Percentiles rank a stretch among this genome's conserved stretches.
phyloP scores from a whole-genome alignment of 2,797 vertebrate species.

The Eremophila alpestris region DNA sequence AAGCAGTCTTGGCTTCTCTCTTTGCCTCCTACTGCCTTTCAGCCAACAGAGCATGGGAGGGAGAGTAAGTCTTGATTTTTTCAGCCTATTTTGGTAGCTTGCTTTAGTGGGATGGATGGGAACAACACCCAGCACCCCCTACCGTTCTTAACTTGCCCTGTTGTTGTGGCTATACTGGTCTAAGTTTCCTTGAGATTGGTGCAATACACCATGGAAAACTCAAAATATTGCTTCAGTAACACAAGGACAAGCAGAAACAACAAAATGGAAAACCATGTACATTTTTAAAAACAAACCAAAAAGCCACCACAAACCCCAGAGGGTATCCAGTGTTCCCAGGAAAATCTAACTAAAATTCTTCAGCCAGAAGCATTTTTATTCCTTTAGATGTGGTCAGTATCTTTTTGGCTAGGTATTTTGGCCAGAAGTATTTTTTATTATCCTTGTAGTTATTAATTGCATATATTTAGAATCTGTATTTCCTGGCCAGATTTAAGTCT shows the following conservation, averaged over 20 bases:
- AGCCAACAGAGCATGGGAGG: neutral
- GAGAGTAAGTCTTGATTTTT: neutral
- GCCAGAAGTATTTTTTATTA: neutral
- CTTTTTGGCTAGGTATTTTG: neutral
- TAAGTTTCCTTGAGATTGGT: neutral
- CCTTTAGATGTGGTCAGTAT: neutral
- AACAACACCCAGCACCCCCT: neutral
- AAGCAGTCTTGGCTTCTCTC: neutral
- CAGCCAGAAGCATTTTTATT: neutral
- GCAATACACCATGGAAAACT: neutral
- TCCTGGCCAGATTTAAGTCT: neutral
- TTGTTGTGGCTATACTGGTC: neutral
- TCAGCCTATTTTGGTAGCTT: neutral
- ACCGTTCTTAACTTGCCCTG: rapidly evolving
- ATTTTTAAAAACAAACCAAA: neutral
- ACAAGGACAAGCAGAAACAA: neutral
- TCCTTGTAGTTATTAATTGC: neutral
- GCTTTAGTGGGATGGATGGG: neutral
- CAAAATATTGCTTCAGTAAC: neutral
- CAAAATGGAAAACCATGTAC: neutral
- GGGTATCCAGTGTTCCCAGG: neutral
- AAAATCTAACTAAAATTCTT: neutral
- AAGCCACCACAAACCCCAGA: neutral
- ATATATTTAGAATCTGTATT: neutral
- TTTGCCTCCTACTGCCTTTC: neutral